Base-by-base conservation (phyloP, 2,797 vertebrate species). In the Enteromius fasciolatus region DNA sequence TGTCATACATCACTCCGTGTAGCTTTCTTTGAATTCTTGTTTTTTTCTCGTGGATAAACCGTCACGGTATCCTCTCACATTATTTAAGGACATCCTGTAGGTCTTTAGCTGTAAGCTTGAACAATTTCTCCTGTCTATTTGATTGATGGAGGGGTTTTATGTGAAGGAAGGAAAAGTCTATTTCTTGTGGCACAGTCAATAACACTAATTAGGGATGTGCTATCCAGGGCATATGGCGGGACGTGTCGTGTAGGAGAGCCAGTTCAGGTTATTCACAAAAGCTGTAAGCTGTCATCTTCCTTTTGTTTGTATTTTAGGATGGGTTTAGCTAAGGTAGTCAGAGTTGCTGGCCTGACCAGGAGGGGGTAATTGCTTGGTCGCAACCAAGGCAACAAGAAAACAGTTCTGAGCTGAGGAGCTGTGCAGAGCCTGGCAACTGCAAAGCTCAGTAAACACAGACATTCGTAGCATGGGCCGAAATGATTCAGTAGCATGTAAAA, bases 311-410 rank as follows among this genome's bases (percentile, higher is more conserved):
- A 73, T 68, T 82, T 84, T 63, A 57, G 80, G 76, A 85, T 66
- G 76, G 85, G 72, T 83, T 70, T 77, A 70, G 76, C 33, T 44
- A 86, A 85, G 70, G 80, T 86, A 84, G 85, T 72, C 73, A 83
- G 76, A 84, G 82, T 78, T 76, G 48, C 82, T 54, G 67, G 70
- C 76, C 66, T 80, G 82, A 83, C 63, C 69, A 72, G 83, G 76
- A 77, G 83, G 85, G 78, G 81, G 84, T 63, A 59, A 81, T 87
- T 86, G 89, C 90, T 85, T 54, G 80, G 82, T 88, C 87, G 92
- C 91, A 89, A 69, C 90, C 89, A 92, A 81, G 90, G 92, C 90
- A 94, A 95, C 91, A 78, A 28, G 87, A 86, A 95, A 95, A 94
- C 92, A 94, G 89, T 79, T 75, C 77, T 85, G 54, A 80, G 66